These are phyloP conservation scores for Dicranocentrus wangi DNA, from an alignment of 2,888 invertebrate genomes.

Conservation along the genomic window DNA sequence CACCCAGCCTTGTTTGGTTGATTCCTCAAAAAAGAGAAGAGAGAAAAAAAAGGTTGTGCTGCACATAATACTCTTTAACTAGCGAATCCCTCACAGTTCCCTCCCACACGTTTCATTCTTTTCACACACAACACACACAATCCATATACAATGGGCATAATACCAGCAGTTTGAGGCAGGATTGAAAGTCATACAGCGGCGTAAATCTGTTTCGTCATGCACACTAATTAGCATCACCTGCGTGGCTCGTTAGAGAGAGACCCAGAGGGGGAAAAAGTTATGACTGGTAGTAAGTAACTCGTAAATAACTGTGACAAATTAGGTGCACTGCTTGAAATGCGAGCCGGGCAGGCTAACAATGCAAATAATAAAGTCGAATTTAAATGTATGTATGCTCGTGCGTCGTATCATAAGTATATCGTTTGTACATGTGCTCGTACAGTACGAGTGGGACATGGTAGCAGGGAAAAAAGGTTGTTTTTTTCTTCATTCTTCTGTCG, in stretches of 20 bases:
- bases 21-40: slow-evolving; percentile 1
- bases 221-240: slow-evolving; percentile 63
- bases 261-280: neutral
- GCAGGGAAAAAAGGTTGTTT: no score
- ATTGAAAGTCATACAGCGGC: neutral
- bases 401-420: no score
- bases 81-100: slow-evolving; percentile 9
- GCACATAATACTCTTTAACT: neutral
- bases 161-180: no score
- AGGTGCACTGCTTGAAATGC: neutral
- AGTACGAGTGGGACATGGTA: no score
- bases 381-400: no score
- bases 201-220: slow-evolving; percentile 58
- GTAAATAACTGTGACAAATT: slow-evolving; percentile 33
- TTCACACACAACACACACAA: slow-evolving; percentile 23
- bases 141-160: no score
- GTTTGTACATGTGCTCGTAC: neutral
- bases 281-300: neutral
- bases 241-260: slow-evolving; percentile 10
- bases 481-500: no score
- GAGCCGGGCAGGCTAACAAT: no score
- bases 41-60: no score
- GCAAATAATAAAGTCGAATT: no score
- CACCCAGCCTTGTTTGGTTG: neutral
- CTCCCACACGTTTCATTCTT: slow-evolving; percentile 45